Evolutionary conservation across 92 coral and sea anemone species (phyloP).

Genomic region (Desmophyllum pertusum): DNA sequence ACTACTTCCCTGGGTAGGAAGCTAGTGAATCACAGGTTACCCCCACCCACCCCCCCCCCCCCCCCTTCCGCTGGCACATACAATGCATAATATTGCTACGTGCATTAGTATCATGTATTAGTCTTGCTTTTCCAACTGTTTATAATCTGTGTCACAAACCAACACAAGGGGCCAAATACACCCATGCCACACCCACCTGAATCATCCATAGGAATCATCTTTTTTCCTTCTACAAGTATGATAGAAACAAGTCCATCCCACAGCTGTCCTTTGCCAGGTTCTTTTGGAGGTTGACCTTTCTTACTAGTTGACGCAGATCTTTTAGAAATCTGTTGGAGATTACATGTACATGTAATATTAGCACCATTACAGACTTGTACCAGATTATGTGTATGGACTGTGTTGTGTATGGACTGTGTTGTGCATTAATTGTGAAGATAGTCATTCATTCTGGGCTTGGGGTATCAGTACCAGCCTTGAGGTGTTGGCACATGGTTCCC

Average conservation of each 20-base stretch:
- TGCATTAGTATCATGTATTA: too few relatives aligned
- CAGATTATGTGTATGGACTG: background rate
- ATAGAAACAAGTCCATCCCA: slow-evolving; percentile 96
- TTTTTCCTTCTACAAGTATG: slow-evolving; percentile 93
- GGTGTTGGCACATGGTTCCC: background rate
- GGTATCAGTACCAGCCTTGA: background rate
- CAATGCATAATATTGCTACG: too few relatives aligned
- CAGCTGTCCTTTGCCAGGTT: slow-evolving; percentile 82
- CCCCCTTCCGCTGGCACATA: too few relatives aligned
- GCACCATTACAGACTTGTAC: background rate
- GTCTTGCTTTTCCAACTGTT: background rate
- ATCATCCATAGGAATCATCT: slow-evolving; percentile 98
- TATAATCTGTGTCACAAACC: background rate
- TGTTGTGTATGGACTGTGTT: background rate
- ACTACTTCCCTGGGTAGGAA: too few relatives aligned
- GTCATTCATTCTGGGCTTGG: background rate
- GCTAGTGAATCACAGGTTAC: too few relatives aligned
- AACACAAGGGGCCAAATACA: background rate
- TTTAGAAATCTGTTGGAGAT: slow-evolving; percentile 31
- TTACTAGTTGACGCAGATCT: slow-evolving; percentile 58
- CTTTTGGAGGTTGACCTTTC: slow-evolving; percentile 65
- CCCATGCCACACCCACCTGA: slow-evolving; percentile 66
- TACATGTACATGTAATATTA: background rate
- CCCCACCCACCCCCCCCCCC: too few relatives aligned
- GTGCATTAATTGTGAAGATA: background rate